Evolutionary conservation across 2,888 invertebrate genomes (phyloP).

Genomic region (Tubulanus polymorphus): DNA sequence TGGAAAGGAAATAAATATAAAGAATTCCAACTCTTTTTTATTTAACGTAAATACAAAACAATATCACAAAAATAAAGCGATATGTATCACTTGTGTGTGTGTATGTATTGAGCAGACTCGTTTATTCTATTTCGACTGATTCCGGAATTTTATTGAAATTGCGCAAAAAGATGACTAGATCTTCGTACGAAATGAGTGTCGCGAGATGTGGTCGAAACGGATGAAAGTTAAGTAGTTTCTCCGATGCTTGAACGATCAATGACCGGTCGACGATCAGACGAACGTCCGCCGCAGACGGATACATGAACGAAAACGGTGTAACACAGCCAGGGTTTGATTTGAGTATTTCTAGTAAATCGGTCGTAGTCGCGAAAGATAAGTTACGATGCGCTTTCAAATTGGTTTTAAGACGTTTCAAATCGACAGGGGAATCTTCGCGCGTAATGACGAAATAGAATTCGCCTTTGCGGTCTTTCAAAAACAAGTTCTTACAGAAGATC

Average conservation of each 20-base stretch:
- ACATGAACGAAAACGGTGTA: slow-evolving; percentile 28
- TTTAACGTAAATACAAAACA: too few species aligned
- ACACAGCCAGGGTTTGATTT: slow-evolving; percentile 25
- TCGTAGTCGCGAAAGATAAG: slow-evolving; percentile 29
- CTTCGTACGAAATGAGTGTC: neutral
- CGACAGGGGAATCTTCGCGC: slow-evolving; percentile 24
- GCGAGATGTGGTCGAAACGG: neutral
- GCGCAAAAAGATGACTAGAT: neutral
- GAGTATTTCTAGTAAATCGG: slow-evolving; percentile 23
- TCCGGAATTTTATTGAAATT: too few species aligned
- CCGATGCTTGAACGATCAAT: too few species aligned
- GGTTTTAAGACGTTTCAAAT: slow-evolving; percentile 25
- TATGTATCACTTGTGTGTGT: too few species aligned
- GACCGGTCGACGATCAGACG: neutral
- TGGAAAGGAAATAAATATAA: too few species aligned
- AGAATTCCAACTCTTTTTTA: too few species aligned
- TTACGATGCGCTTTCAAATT: slow-evolving; percentile 28
- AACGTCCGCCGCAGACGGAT: slow-evolving; percentile 18
- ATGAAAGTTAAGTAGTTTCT: neutral
- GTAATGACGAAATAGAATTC: slow-evolving; percentile 28
- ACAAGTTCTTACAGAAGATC: slow-evolving; percentile 34
- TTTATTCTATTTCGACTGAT: too few species aligned
- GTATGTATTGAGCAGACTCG: too few species aligned
- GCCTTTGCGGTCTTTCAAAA: slow-evolving; percentile 34
- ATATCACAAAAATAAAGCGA: too few species aligned